Evolutionary conservation across 2,888 invertebrate species (phyloP).

Genomic region (Limnephilus marmoratus): DNA sequence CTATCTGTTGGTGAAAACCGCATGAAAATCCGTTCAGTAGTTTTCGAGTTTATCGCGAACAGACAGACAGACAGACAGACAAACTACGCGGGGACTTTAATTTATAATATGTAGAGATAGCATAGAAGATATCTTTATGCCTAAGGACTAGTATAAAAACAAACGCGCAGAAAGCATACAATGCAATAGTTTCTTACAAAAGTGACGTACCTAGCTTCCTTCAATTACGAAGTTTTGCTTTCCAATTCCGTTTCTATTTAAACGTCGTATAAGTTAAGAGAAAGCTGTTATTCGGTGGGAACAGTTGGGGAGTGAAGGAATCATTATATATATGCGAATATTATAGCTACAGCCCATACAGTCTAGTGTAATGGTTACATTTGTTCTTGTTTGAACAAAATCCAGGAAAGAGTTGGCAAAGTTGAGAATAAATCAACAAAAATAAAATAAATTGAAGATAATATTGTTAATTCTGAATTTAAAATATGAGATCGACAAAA

Average conservation of each 20-base stretch:
- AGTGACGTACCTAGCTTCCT: constrained; percentile 39
- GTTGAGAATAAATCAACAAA: neutral
- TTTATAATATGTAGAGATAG: too few relatives aligned
- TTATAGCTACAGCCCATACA: neutral
- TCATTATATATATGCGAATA: neutral
- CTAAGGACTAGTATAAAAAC: neutral
- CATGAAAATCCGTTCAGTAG: too few relatives aligned
- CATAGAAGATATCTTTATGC: neutral
- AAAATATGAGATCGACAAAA: too few relatives aligned
- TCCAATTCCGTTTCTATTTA: constrained; percentile 47
- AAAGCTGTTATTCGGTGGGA: constrained; percentile 46
- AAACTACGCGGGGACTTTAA: too few relatives aligned
- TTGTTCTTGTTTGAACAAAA: neutral
- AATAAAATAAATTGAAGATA: too few relatives aligned
- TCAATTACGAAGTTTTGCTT: constrained; percentile 57
- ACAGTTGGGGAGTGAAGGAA: constrained; percentile 2
- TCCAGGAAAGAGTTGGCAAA: neutral
- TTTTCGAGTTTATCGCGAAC: too few relatives aligned
- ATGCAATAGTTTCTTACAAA: neutral
- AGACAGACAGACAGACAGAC: too few relatives aligned
- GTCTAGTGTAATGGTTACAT: neutral
- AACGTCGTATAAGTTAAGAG: constrained; percentile 51
- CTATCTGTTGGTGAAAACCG: too few relatives aligned
- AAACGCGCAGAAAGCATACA: neutral
- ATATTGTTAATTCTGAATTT: too few relatives aligned